Base-by-base conservation (phyloP, 2,888 invertebrate species). In the Alsophila aescularia region DNA sequence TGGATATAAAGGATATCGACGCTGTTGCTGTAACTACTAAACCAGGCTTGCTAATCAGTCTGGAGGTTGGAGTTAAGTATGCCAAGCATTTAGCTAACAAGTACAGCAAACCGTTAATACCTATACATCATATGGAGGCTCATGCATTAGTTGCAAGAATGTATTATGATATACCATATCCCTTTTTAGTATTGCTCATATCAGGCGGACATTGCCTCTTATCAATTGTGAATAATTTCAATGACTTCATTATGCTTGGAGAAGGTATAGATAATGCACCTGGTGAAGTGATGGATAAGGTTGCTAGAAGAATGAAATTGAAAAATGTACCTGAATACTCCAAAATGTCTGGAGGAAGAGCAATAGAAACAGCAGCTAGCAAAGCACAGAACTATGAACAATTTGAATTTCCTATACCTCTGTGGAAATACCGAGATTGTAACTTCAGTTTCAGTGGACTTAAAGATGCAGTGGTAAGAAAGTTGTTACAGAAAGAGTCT, bases 41-140 rank as follows among this genome's bases (percentile, higher is more conserved):
- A 81, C 99, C 99, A 52, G 96, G 98, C n/a, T 83, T 98, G 61
- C 84, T 94, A 0, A 73, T 96, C 48, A 97, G 97, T 52, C 89
- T 99, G 48, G 66, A 91, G 55, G 94, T 98, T 58, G 99, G 99
- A 29, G 88, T 95, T 36, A 94, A 94, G 63, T 97, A 97, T 93
- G 97, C 96, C 0, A 96, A 95, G 73, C 93, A 95, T 73, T 81
- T 98, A 42, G 94, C 95, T 14, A 92, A 89, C 64, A 86, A 89
- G 47, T 90, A 93, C 61, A 86, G 92, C 0, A 97, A 96, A 79
- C 98, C 98, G 0, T 88, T 99, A 61, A 96, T 99, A 77, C 98
- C 99, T 0, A 95, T 99, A 55, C 99, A 99, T 92, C 99, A 99
- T 73, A 99, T 99, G 99, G 96, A 99, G 92, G 99, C 99, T 1